phyloP scores from a whole-genome alignment of 2,113 vertebrate genomes.

The Sminthopsis crassicaudata region DNA sequence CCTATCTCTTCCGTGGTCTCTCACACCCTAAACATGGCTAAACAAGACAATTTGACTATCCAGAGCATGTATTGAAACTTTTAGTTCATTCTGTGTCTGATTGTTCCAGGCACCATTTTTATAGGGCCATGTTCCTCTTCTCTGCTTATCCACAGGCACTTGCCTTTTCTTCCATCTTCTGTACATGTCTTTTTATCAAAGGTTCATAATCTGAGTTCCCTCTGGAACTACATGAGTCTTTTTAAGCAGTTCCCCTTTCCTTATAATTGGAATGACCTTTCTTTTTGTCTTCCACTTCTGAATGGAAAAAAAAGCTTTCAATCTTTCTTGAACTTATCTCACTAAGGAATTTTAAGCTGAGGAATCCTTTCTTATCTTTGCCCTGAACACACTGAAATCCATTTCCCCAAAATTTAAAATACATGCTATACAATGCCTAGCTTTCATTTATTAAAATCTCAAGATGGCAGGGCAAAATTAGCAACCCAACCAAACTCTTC shows the following conservation, averaged over 20 bases:
- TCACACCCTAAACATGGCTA: neutral
- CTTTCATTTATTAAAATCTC: neutral
- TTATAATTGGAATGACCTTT: neutral
- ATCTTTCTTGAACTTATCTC: neutral
- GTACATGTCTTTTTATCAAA: neutral
- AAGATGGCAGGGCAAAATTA: neutral
- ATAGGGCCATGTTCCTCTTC: neutral
- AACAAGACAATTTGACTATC: neutral
- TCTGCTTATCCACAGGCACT: neutral
- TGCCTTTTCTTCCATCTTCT: neutral
- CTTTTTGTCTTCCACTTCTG: neutral
- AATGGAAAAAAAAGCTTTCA: neutral
- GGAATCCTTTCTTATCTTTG: neutral
- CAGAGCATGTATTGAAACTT: neutral
- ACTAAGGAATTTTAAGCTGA: neutral
- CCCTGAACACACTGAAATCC: neutral
- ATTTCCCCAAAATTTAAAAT: neutral
- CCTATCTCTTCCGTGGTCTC: neutral
- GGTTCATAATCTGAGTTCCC: neutral
- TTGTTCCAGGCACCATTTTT: neutral
- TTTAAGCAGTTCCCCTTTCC: neutral
- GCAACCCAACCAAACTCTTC: neutral
- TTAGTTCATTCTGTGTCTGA: neutral
- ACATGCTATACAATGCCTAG: neutral
- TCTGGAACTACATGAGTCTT: neutral